A percentile compares a stretch with the other conserved stretches of the same genome.
Conservation (phyloP, 1,140 invertebrate genomes). For the Linepithema humile region DNA sequence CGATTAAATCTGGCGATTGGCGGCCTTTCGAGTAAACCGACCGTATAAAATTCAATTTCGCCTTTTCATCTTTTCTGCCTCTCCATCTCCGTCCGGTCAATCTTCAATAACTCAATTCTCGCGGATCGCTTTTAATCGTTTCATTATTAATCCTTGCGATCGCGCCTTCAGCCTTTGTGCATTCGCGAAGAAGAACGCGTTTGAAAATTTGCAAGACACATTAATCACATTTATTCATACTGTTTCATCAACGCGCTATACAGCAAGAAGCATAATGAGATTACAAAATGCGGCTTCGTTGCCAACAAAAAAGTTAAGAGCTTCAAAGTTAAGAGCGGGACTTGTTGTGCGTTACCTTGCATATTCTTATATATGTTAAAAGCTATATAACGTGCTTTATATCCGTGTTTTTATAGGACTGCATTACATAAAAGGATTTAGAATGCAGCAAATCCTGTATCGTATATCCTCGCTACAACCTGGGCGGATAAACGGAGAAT, state of each 20-base stretch:
- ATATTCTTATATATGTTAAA: background rate
- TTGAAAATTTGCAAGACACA: background rate
- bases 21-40: constrained; percentile 68
- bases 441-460: background rate
- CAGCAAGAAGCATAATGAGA: background rate
- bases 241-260: background rate
- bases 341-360: background rate
- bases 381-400: background rate
- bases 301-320: background rate
- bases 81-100: constrained; percentile 53
- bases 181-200: background rate
- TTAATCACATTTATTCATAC: background rate
- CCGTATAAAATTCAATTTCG: constrained; percentile 75
- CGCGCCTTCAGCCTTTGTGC: background rate
- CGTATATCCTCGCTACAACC: background rate
- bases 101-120: constrained; percentile 76
- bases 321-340: background rate
- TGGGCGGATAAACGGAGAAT: background rate
- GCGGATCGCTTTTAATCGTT: constrained; percentile 52
- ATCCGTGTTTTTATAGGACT: background rate
- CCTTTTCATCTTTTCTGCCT: background rate
- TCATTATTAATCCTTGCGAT: constrained; percentile 62
- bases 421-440: background rate
- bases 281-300: background rate
- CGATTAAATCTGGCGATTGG: constrained; percentile 60